Evolutionary conservation across 2,888 invertebrate species (phyloP).

Genomic region (Apamea anceps): DNA sequence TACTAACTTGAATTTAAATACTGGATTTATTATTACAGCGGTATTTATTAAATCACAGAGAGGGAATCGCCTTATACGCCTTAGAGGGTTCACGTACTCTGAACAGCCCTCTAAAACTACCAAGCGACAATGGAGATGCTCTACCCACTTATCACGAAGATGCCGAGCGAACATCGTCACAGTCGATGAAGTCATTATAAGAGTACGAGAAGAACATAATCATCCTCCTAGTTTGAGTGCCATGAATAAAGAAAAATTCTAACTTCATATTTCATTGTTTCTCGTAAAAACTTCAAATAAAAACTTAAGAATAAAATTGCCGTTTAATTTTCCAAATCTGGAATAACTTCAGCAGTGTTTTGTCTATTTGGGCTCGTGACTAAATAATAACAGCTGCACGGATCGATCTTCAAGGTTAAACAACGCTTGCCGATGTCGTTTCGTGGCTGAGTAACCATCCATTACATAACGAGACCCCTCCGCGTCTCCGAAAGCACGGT

Average conservation of each 20-base stretch:
- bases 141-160: slow-evolving; percentile 72
- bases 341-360: background rate
- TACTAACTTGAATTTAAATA: background rate
- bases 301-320: background rate
- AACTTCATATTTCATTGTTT: background rate
- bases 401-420: background rate
- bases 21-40: slow-evolving; percentile 43
- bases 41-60: slow-evolving; percentile 51
- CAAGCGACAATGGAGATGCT: slow-evolving; percentile 76
- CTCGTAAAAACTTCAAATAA: background rate
- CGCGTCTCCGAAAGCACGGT: background rate
- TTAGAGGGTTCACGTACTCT: slow-evolving; percentile 72
- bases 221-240: slow-evolving; percentile 24
- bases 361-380: background rate
- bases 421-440: background rate
- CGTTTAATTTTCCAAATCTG: background rate
- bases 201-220: slow-evolving; percentile 31
- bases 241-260: background rate
- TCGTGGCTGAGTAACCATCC: background rate
- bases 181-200: slow-evolving; percentile 63
- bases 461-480: background rate
- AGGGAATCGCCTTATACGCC: slow-evolving; percentile 69
- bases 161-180: slow-evolving; percentile 73
- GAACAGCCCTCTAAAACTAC: slow-evolving; percentile 45
- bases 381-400: background rate